phyloP scores from a whole-genome alignment of 2,113 vertebrate genomes.

The Solea solea region DNA sequence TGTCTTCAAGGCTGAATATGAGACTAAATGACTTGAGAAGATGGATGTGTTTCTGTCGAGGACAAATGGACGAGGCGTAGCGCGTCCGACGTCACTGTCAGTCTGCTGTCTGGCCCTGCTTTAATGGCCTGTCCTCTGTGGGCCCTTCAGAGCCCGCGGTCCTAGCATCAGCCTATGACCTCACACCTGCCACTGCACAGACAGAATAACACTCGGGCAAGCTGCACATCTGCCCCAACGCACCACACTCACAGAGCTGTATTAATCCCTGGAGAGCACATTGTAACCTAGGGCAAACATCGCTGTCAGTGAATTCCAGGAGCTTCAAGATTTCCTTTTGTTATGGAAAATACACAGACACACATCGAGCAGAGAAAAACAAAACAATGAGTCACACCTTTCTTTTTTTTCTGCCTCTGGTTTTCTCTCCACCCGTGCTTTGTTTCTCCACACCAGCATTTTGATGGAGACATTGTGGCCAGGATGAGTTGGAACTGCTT shows the following conservation, averaged over 20 bases:
- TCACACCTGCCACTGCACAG: conserved; percentile 47
- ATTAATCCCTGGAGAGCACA: conserved; percentile 59
- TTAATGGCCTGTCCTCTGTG: conserved; percentile 68
- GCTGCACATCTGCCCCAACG: conserved; percentile 40
- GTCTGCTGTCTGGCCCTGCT: conserved; percentile 60
- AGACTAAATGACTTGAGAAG: conserved; percentile 38
- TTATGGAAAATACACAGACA: conserved; percentile 31
- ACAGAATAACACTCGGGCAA: conserved; percentile 38
- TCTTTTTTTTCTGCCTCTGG: conserved; percentile 1
- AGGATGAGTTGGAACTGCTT: conserved; percentile 14
- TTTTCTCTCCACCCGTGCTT: conserved; percentile 18
- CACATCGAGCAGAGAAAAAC: conserved; percentile 14
- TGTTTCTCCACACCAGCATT: conserved; percentile 22
- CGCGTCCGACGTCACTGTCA: conserved; percentile 57
- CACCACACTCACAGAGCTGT: conserved; percentile 33
- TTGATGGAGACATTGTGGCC: conserved; percentile 20
- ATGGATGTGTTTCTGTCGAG: conserved; percentile 55
- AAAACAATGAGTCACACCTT: conserved; percentile 32
- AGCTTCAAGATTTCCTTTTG: conserved; percentile 38
- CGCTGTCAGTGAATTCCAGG: conserved; percentile 35
- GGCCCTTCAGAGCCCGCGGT: conserved; percentile 55
- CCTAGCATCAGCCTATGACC: conserved; percentile 56
- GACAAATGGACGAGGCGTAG: conserved; percentile 20
- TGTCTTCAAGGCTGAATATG: conserved; percentile 21
- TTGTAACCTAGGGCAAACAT: conserved; percentile 57